A percentile compares a stretch with the other conserved stretches of the same genome.
Conservation (phyloP, 1,140 invertebrate genomes). For the Leptoteleia sp. region DNA sequence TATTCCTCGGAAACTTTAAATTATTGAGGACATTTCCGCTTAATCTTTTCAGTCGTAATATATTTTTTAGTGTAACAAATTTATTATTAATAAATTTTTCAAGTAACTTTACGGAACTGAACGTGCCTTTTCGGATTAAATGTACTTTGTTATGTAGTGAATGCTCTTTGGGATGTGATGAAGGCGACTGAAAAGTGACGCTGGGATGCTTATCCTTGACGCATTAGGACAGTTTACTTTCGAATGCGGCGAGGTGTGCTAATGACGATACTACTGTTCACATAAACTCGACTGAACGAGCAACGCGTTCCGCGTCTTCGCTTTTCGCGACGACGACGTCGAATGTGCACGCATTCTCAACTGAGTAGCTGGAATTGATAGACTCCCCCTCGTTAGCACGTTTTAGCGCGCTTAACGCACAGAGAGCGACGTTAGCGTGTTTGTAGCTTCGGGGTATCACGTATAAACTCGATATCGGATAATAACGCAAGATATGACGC, state of each 20-base stretch:
- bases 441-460: slow-evolving; percentile 70
- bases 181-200: no score
- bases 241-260: slow-evolving; percentile 58
- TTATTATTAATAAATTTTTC: no score
- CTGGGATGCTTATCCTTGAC: slow-evolving; percentile 25
- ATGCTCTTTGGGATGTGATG: no score
- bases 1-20: no score
- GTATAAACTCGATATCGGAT: slow-evolving; percentile 79
- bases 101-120: no score
- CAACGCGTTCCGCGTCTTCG: slow-evolving; percentile 68
- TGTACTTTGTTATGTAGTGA: no score
- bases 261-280: slow-evolving; percentile 68
- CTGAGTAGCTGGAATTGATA: slow-evolving; percentile 77
- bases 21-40: no score
- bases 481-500: slow-evolving; percentile 79
- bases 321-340: slow-evolving; percentile 57
- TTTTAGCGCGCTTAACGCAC: slow-evolving; percentile 67
- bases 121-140: no score
- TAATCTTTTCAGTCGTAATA: no score
- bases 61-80: no score
- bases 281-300: slow-evolving; percentile 67
- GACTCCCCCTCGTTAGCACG: slow-evolving; percentile 74
- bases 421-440: slow-evolving; percentile 55
- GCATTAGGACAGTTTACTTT: slow-evolving; percentile 50
- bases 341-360: slow-evolving; percentile 67